A percentile compares a stretch with the other conserved stretches of the same genome.
These are phyloP conservation scores for Pantherophis guttatus DNA, from an alignment of 2,113 vertebrate species.

Conservation along the genomic window DNA sequence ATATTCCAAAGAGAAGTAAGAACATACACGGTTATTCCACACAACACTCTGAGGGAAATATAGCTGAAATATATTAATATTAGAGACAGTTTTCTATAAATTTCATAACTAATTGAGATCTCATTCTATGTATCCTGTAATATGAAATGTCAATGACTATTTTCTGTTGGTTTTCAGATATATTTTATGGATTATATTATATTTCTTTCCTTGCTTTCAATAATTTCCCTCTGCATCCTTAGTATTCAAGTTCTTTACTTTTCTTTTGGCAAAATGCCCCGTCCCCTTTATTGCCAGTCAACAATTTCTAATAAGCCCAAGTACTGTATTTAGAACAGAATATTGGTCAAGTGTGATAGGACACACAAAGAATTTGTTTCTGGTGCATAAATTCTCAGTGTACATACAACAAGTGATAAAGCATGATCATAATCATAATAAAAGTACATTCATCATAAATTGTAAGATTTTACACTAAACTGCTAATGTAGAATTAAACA, in stretches of 20 bases:
- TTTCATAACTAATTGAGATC: background rate
- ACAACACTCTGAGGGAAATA: background rate
- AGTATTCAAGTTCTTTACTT: background rate
- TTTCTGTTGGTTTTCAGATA: accelerated
- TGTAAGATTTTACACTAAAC: background rate
- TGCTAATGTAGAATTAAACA: background rate
- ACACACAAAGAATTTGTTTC: no score
- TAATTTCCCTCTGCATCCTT: background rate
- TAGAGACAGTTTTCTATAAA: background rate
- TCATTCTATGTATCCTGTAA: background rate
- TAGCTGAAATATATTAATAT: background rate
- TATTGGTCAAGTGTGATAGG: no score
- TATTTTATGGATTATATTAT: background rate
- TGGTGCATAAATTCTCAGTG: no score
- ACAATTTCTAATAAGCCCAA: background rate
- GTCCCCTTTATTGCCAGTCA: background rate
- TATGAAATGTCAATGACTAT: background rate
- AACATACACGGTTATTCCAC: background rate
- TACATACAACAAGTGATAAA: no score
- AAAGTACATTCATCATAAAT: no score
- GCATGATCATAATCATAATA: no score
- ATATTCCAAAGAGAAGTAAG: background rate
- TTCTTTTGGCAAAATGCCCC: background rate
- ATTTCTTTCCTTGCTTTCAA: background rate
- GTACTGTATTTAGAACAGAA: no score